Base-by-base conservation (phyloP, 2,888 invertebrate genomes). In the Pyralis farinalis region DNA sequence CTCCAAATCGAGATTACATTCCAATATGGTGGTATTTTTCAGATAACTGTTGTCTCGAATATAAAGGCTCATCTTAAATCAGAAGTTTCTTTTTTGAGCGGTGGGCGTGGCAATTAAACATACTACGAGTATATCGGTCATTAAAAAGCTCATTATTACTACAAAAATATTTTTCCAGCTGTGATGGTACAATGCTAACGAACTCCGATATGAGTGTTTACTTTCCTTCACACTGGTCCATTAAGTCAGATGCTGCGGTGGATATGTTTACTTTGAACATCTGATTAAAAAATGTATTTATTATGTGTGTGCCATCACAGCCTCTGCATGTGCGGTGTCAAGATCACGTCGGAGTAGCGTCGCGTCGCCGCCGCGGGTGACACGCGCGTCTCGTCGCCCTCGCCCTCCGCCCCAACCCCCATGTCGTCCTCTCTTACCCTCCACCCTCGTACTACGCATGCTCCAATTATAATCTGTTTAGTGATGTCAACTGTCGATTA, bases 401-500 rank as follows among this genome's bases (percentile, higher is more conserved):
- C 42, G 20, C 47, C 43, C 43, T 47, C 30, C 51, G 28, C 55
- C 46, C 58, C 52, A 40, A n/a, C 47, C 65, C 59, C 65, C 51
- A 52, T 46, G 39, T 58, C 57, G 54, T 57, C 63, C 63, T 59
- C 63, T 61, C 53, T 62, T 64, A 71, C 76, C 73, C 75, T 68
- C 79, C 70, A 76, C 77, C 74, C 80, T 77, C 81, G 76, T 68
- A 85, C 82, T 82, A 87, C 87, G 87, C 87, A 88, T 88, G 87
- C 87, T 87, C 88, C 88, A 87, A 85, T 87, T 85, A 84, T 87
- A 87, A 88, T 87, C 87, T 81, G 78, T 76, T 78, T 86, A 87
- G 87, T 77, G 86, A 86, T 86, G 86, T 79, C 71, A 71, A 66
- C 63, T 78, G 85, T 87, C 87, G 86, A 86, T 86, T 78, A 73